Percentiles rank a stretch among this genome's conserved stretches.
These are phyloP conservation scores for Pomatostomus ruficeps DNA, from an alignment of 2,113 vertebrate genomes.

Conservation along the genomic window DNA sequence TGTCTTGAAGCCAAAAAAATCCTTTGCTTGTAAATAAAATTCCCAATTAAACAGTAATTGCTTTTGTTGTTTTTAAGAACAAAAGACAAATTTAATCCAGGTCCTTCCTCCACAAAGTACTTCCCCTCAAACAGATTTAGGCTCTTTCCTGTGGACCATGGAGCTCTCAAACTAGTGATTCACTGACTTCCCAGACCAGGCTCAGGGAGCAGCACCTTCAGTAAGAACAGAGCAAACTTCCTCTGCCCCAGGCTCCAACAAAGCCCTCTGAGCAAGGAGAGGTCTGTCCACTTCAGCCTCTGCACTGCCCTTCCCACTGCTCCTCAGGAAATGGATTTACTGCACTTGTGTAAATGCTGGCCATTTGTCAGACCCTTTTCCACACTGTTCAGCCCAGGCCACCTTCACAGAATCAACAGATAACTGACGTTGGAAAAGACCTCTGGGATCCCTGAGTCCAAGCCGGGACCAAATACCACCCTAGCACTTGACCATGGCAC, in stretches of 20 bases:
- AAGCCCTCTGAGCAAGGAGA: fast-evolving
- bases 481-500: neutral
- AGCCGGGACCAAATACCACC: neutral
- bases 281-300: neutral
- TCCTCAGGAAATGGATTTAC: neutral
- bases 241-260: neutral
- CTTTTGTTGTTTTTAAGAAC: neutral
- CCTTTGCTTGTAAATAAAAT: neutral
- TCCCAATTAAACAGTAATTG: neutral
- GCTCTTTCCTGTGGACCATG: neutral
- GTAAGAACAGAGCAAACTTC: neutral
- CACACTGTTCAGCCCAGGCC: neutral
- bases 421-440: neutral
- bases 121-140: neutral
- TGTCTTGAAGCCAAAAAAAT: neutral
- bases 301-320: neutral
- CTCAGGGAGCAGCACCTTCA: neutral
- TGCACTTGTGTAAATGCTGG: neutral
- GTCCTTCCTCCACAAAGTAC: neutral
- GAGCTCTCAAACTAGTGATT: neutral
- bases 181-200: neutral
- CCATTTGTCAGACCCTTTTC: neutral
- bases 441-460: neutral
- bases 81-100: neutral
- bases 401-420: neutral